Conservation (phyloP, 2,113 vertebrate genomes). For the Nycticryphes semicollaris region DNA sequence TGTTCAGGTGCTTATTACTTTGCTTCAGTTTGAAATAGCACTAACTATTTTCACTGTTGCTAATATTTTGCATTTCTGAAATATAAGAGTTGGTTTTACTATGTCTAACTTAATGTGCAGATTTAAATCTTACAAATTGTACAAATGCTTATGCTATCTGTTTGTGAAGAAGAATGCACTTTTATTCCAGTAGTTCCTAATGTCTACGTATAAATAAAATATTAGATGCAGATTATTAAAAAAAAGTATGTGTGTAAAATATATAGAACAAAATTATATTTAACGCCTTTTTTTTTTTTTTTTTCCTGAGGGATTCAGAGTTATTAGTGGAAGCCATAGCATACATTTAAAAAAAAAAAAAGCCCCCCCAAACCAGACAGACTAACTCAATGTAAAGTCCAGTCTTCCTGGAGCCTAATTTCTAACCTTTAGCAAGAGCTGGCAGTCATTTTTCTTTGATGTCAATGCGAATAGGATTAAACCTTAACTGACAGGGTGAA, state of each 20-base stretch:
- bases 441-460: not conserved
- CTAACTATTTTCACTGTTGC: not conserved
- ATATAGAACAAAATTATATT: not conserved
- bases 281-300: not conserved
- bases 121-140: not conserved
- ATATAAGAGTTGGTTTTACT: not conserved
- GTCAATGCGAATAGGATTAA: not conserved
- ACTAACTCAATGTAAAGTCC: not conserved
- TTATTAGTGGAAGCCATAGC: not conserved
- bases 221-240: not conserved
- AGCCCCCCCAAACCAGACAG: not conserved
- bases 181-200: not conserved
- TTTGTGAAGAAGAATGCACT: not conserved
- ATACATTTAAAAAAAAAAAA: not conserved
- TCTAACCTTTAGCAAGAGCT: not conserved
- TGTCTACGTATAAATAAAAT: not conserved
- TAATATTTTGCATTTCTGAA: not conserved
- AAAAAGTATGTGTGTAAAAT: not conserved
- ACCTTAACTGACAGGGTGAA: not conserved
- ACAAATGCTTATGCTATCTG: not conserved
- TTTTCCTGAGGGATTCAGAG: not conserved
- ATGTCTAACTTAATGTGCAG: not conserved
- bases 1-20: conserved; percentile 88
- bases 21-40: not conserved
- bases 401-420: not conserved